These are phyloP conservation scores for Isurus oxyrinchus DNA, from an alignment of 2,113 vertebrate species.

Conservation along the genomic window DNA sequence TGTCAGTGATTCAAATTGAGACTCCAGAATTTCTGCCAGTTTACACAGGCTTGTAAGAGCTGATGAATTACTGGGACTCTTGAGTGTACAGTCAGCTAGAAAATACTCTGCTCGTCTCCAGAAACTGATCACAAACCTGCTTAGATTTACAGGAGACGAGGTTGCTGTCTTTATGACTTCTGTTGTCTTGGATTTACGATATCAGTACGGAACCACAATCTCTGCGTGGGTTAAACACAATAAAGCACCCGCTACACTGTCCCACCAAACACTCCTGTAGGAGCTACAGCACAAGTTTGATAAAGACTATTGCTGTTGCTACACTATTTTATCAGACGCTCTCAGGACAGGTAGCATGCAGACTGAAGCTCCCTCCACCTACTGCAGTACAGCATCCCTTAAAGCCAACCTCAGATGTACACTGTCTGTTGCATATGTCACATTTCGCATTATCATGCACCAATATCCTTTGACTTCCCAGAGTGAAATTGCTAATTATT, in stretches of 20 bases:
- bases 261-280: background rate
- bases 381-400: background rate
- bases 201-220: background rate
- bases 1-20: background rate
- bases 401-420: background rate
- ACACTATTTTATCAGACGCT: background rate
- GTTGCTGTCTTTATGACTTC: background rate
- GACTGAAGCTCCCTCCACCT: background rate
- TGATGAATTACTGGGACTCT: background rate
- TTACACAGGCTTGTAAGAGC: background rate
- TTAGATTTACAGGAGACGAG: background rate
- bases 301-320: background rate
- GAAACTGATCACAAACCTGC: background rate
- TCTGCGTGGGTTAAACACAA: background rate
- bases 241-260: background rate
- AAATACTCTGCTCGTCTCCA: background rate
- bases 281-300: background rate
- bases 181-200: background rate
- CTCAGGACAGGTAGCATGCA: background rate
- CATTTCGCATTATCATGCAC: background rate
- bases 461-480: background rate
- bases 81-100: background rate
- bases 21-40: background rate
- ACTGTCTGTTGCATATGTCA: background rate
- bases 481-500: background rate